Evolutionary conservation across 2,888 invertebrate species (phyloP).

Genomic region (Leptarthrus brevirostris): DNA sequence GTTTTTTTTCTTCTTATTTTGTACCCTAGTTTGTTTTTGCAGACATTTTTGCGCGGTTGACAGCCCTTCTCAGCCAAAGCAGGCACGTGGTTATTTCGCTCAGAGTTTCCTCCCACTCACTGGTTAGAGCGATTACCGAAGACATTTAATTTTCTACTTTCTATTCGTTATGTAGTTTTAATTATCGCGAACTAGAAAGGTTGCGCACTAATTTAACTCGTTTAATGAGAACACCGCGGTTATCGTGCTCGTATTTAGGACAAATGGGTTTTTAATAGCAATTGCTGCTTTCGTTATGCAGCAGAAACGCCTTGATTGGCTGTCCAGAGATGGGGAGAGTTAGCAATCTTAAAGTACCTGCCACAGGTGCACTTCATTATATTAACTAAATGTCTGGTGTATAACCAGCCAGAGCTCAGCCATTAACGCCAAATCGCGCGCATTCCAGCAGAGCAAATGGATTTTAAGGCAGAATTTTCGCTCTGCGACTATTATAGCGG

Average conservation of each 20-base stretch:
- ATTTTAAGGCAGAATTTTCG: too few relatives aligned
- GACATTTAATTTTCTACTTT: slow-evolving; percentile 14
- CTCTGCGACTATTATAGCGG: too few relatives aligned
- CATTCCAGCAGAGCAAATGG: too few relatives aligned
- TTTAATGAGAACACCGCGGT: slow-evolving; percentile 13
- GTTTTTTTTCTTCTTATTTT: slow-evolving; percentile 23
- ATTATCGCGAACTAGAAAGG: slow-evolving; percentile 21
- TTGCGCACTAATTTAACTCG: slow-evolving; percentile 14
- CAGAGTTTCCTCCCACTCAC: background rate
- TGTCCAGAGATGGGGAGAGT: background rate
- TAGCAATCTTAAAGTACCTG: background rate
- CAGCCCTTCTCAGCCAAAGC: too few relatives aligned
- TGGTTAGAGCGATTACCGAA: background rate
- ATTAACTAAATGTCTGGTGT: slow-evolving; percentile 6
- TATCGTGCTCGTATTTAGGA: slow-evolving; percentile 8
- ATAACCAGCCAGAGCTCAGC: background rate
- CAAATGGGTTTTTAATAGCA: slow-evolving; percentile 40
- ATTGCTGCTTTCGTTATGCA: slow-evolving; percentile 21
- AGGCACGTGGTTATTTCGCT: background rate
- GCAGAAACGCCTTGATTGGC: background rate
- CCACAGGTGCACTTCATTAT: background rate
- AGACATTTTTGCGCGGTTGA: background rate
- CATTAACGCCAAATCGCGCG: slow-evolving; percentile 8
- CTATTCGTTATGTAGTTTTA: background rate
- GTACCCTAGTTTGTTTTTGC: background rate